phyloP scores from a whole-genome alignment of 2,113 vertebrate genomes.

The Gallinago jamesoni region DNA sequence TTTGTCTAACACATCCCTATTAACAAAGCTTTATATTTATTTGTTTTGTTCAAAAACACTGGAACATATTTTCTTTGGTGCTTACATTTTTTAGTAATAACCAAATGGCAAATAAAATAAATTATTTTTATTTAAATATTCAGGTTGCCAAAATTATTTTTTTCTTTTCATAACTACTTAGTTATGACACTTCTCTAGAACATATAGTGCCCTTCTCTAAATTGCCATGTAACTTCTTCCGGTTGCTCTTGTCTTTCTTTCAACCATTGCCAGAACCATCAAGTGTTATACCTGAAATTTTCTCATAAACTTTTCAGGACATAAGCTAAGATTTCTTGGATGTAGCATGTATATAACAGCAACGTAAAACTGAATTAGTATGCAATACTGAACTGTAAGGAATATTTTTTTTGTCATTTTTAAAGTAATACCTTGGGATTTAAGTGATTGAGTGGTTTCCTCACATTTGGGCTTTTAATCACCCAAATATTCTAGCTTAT shows the following conservation, averaged over 20 bases:
- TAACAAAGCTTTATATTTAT: neutral
- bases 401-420: neutral
- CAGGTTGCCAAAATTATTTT: neutral
- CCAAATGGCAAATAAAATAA: neutral
- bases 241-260: neutral
- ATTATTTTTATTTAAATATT: neutral
- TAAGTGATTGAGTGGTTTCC: neutral
- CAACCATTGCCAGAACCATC: fast-evolving
- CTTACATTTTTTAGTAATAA: neutral
- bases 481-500: neutral
- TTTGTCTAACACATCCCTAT: neutral
- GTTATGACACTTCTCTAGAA: neutral
- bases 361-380: neutral
- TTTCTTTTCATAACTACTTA: neutral
- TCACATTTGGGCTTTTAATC: neutral
- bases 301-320: neutral
- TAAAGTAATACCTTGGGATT: neutral
- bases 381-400: neutral
- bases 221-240: neutral
- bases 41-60: neutral
- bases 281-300: neutral
- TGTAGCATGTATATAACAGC: neutral
- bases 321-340: neutral
- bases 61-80: neutral
- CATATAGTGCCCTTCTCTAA: neutral